phyloP scores from a whole-genome alignment of 2,113 vertebrate genomes.

The Hydrolagus affinis region DNA sequence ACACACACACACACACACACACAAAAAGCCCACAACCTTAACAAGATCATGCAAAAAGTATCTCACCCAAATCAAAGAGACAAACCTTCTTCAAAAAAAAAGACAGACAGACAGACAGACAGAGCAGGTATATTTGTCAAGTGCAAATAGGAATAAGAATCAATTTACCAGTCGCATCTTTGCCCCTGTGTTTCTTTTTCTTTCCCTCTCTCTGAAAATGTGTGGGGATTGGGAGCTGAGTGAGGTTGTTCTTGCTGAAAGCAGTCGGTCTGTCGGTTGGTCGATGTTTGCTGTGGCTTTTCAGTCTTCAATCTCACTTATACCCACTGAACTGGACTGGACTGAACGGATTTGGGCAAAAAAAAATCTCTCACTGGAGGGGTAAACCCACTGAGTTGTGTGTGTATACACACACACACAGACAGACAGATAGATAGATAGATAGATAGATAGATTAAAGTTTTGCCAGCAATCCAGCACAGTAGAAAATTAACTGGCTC shows the following conservation, averaged over 20 bases:
- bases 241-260: no score
- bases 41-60: no score
- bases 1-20: no score
- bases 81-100: not conserved
- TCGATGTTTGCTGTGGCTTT: not conserved
- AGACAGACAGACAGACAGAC: constrained; percentile 27
- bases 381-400: constrained; percentile 46
- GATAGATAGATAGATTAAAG: constrained; percentile 36
- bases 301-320: not conserved
- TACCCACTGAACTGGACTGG: not conserved
- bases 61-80: not conserved
- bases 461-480: constrained; percentile 58
- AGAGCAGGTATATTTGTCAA: constrained; percentile 26
- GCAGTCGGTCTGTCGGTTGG: not conserved
- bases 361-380: no score
- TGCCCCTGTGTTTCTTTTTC: no score
- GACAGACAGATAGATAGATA: constrained; percentile 40
- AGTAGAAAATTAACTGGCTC: constrained; percentile 41
- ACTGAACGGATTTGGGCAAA: not conserved
- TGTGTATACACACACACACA: constrained; percentile 54
- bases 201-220: constrained; percentile 49
- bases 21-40: no score
- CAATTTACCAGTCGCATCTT: constrained; percentile 67
- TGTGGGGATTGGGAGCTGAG: no score
- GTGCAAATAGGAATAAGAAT: constrained; percentile 37